A percentile compares a stretch with the other conserved stretches of the same genome.
Conservation (phyloP, 2,888 invertebrate genomes). For the Nudaria mundana region DNA sequence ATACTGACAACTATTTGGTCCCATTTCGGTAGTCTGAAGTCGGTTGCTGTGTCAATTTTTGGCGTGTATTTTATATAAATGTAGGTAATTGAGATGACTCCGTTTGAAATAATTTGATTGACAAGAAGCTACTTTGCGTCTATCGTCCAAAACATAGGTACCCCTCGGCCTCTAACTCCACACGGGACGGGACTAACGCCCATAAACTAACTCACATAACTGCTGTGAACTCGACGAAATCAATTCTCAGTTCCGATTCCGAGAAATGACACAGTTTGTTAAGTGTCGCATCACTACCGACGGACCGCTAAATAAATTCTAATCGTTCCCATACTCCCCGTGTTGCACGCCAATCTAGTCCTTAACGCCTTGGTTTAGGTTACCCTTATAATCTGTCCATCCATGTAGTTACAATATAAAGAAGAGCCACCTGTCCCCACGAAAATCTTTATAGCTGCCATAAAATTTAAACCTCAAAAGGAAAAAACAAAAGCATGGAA, state of each 20-base stretch:
- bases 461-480: constrained; percentile 79
- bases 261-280: constrained; percentile 80
- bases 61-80: too few relatives aligned
- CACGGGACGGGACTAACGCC: constrained; percentile 34
- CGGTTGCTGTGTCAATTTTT: too few relatives aligned
- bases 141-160: too few relatives aligned
- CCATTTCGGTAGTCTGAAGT: too few relatives aligned
- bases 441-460: constrained; percentile 79
- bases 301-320: constrained; percentile 77
- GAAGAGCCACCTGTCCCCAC: constrained; percentile 80
- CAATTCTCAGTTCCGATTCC: constrained; percentile 79
- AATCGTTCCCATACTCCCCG: constrained; percentile 47
- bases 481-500: constrained; percentile 70
- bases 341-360: constrained; percentile 71
- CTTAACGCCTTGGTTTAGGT: constrained; percentile 58
- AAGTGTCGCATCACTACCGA: constrained; percentile 80
- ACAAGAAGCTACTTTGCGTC: constrained; percentile 66
- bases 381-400: constrained; percentile 49
- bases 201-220: constrained; percentile 76
- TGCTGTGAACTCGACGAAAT: constrained; percentile 76
- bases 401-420: constrained; percentile 73
- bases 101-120: constrained; percentile 69
- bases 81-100: constrained; percentile 63
- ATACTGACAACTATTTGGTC: too few relatives aligned
- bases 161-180: too few relatives aligned